phyloP scores from a whole-genome alignment of 2,888 invertebrate species.

The Chrysolina haemoptera region DNA sequence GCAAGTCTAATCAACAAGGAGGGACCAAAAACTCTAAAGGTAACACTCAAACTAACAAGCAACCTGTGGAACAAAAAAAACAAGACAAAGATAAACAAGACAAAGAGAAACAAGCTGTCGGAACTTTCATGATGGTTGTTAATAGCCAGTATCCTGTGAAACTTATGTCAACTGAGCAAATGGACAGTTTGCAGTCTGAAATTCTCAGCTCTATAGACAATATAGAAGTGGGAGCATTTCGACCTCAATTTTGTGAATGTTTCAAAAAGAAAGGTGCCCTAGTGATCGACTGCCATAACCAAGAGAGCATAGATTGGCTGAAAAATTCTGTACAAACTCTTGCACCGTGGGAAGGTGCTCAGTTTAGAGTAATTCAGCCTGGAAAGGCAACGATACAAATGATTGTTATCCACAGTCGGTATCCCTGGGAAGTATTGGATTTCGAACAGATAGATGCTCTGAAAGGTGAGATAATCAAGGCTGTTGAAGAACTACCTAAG shows the following conservation, averaged over 20 bases:
- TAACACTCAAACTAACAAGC: neutral
- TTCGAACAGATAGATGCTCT: conserved; percentile 33
- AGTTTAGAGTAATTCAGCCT: conserved; percentile 39
- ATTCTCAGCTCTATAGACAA: conserved; percentile 38
- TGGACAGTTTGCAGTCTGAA: conserved; percentile 35
- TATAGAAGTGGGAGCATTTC: conserved; percentile 33
- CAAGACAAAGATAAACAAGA: neutral
- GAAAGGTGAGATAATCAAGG: conserved; percentile 34
- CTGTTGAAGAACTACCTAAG: conserved; percentile 34
- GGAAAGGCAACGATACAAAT: conserved; percentile 30
- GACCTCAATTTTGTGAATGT: conserved; percentile 43
- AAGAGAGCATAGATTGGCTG: conserved; percentile 36
- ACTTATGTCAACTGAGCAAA: conserved; percentile 37
- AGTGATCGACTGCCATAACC: conserved; percentile 36
- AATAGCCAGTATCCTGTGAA: conserved; percentile 35
- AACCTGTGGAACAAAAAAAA: neutral
- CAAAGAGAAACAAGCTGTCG: conserved; percentile 30
- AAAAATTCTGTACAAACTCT: conserved; percentile 34
- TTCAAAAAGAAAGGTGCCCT: conserved; percentile 37
- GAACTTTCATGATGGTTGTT: conserved; percentile 35
- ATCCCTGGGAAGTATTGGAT: conserved; percentile 36
- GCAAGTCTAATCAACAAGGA: neutral
- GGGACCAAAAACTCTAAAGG: neutral
- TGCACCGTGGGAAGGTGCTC: conserved; percentile 36
- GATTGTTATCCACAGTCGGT: conserved; percentile 32